Base-by-base conservation (phyloP, 2,888 invertebrate species). In the Nomada flava region DNA sequence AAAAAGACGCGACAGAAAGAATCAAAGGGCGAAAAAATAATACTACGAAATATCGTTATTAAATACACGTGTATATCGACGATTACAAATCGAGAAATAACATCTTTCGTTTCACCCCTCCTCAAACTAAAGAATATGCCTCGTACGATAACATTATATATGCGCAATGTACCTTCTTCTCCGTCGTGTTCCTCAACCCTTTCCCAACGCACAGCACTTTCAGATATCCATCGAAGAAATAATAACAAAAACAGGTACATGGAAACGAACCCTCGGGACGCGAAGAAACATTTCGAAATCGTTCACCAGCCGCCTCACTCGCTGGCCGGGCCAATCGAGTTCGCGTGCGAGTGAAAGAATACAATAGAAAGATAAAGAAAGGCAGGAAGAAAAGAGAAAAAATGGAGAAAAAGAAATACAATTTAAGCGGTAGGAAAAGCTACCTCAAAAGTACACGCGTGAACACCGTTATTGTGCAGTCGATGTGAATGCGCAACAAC, bases 401-500 rank as follows among this genome's bases (percentile, higher is more conserved):
- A 69, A 57, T 10, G 44, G 7, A 23, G n/a, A 62, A 68, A 81
- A 81, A 52, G 74, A 79, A 81, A 81, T 73, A 81, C 74, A 81
- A 79, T 81, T 81, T 80, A 80, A 82, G 76, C 71, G 82, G 70
- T 80, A 80, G 80, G 67, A 36, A 76, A 76, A 79, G 70, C 71
- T 63, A 63, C 80, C 71, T 76, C 76, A 69, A 71, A 68, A 68
- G 76, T 68, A 68, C 57, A 72, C 76, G 62, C 81, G 74, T 70
- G 81, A 79, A 65, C 74, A 60, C 55, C 82, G 80, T 82, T 73
- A 81, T 77, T 76, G 69, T 77, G 70, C 76, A 62, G 85, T 71
- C 76, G 59, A 79, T 83, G 85, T 71, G 78, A 82, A 82, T 71
- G 72, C 44, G 74, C 80, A 83, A 78, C 60, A 85, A 83, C 83